Evolutionary conservation across 2,888 invertebrate species (phyloP), one percentile per base, ranked within the genome.

Genomic region (Leptogaster cylindrica): DNA sequence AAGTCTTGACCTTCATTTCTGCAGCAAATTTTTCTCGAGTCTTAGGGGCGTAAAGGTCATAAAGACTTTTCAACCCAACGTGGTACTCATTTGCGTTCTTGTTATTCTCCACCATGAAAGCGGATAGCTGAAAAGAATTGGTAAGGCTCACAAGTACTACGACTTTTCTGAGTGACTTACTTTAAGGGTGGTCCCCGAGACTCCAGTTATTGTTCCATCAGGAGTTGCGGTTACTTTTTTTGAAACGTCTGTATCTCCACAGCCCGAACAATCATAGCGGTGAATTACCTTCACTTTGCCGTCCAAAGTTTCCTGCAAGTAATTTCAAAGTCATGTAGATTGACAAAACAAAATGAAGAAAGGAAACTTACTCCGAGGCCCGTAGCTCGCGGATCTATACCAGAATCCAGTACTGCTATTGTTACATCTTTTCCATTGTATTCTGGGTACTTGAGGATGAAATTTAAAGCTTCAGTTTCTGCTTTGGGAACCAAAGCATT

Each of bases 361-460:
- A 5, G 4, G 14, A 8, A 33, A 66, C 72, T 73, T 84, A 93
- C 97, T 89, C 93, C 89, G 74, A 99, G 86, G 70, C 98, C 98
- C 71, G 91, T 88, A 6, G 96, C 96, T 50, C 93, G 94, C 20
- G 98, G 97, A 85, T 99, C 98, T 65, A 99, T 93, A 6, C 98
- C 98, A 2, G 97, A 97, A 83, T 99, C 99, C 74, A 98, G 90
- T 79, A 99, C 92, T 44, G 97, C 98, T 78, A 99, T 96, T 72
- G 92, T 84, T 61, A 93, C 90, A 75, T 90, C 92, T 76, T 94
- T 86, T 39, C 98, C 98, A 86, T 99, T 96, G 79, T 89, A 95
- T 65, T 88, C 85, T 0, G 95, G 92, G 84, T 94, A 89, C 84
- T 95, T 96, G 74, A 85, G 88, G 70, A 96, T 81, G 84, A 97